These are phyloP conservation scores for Hippocampus guttulatus DNA, from an alignment of 2,113 vertebrate species.

Conservation along the genomic window DNA sequence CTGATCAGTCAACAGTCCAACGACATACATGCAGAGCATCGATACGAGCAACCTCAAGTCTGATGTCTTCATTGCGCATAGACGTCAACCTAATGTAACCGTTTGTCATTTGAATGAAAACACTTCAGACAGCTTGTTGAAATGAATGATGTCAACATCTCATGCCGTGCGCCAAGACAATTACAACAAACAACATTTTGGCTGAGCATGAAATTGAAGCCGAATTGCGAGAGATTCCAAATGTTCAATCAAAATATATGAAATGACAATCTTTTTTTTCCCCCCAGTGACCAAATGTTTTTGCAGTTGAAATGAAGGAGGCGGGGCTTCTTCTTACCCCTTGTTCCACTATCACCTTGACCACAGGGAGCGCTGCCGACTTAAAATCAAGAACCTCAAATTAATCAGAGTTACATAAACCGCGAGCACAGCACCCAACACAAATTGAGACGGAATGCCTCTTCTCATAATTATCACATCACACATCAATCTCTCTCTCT, in stretches of 20 bases:
- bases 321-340: slow-evolving; percentile 62
- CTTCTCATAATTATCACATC: no score
- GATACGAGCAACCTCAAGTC: not conserved
- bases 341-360: slow-evolving; percentile 70
- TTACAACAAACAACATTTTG: slow-evolving; percentile 8
- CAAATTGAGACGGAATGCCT: slow-evolving; percentile 1
- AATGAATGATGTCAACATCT: slow-evolving; percentile 20
- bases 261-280: not conserved
- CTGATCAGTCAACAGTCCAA: slow-evolving; percentile 3
- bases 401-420: slow-evolving; percentile 47
- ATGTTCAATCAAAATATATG: not conserved
- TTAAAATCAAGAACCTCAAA: slow-evolving; percentile 64
- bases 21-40: slow-evolving; percentile 9
- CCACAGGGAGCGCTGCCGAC: slow-evolving; percentile 67
- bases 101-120: slow-evolving; percentile 8
- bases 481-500: no score
- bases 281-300: not conserved
- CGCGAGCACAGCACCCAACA: slow-evolving; percentile 15
- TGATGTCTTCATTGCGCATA: not conserved
- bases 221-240: slow-evolving; percentile 29
- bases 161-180: slow-evolving; percentile 49
- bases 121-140: not conserved
- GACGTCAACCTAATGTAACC: not conserved
- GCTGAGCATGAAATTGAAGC: slow-evolving; percentile 12
- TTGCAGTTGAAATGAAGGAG: slow-evolving; percentile 15